These are phyloP conservation scores for Mayetiola destructor DNA, from an alignment of 2,888 invertebrate genomes.

Conservation along the genomic window DNA sequence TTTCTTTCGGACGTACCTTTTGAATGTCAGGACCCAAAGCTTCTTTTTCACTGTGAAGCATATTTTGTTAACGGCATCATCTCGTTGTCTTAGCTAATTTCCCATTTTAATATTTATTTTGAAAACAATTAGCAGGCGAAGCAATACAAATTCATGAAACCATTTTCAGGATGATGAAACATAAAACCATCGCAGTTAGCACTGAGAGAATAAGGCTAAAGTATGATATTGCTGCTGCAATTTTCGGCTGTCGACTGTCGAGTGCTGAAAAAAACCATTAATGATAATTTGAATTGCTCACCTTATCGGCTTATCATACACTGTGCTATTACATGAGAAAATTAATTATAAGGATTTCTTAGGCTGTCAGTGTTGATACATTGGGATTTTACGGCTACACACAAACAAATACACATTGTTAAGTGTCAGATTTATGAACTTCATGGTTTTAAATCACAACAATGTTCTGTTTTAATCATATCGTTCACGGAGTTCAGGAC, in stretches of 20 bases:
- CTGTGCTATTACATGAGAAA: background rate
- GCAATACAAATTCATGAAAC: background rate
- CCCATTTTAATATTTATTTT: slow-evolving; percentile 11
- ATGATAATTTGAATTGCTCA: slow-evolving; percentile 6
- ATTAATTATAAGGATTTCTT: slow-evolving; percentile 4
- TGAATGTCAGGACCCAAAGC: too few species aligned
- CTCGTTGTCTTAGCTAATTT: slow-evolving; percentile 11
- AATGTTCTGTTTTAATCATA: too few species aligned
- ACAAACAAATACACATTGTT: too few species aligned
- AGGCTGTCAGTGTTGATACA: background rate
- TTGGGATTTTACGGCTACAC: too few species aligned
- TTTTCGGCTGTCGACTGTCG: background rate
- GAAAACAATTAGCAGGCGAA: slow-evolving; percentile 4
- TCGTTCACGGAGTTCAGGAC: too few species aligned
- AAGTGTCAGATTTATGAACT: too few species aligned
- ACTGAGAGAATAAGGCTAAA: too few species aligned
- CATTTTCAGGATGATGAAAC: too few species aligned
- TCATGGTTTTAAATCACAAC: too few species aligned
- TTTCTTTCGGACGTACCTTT: background rate
- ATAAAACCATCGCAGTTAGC: too few species aligned
- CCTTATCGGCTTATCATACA: slow-evolving; percentile 6
- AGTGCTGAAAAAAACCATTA: slow-evolving; percentile 10
- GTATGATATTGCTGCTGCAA: background rate
- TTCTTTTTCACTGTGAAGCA: background rate
- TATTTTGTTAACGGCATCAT: background rate